A percentile compares a stretch with the other conserved stretches of the same genome.
phyloP scores from a whole-genome alignment of 2,888 invertebrate genomes.

The Eilema caniola region DNA sequence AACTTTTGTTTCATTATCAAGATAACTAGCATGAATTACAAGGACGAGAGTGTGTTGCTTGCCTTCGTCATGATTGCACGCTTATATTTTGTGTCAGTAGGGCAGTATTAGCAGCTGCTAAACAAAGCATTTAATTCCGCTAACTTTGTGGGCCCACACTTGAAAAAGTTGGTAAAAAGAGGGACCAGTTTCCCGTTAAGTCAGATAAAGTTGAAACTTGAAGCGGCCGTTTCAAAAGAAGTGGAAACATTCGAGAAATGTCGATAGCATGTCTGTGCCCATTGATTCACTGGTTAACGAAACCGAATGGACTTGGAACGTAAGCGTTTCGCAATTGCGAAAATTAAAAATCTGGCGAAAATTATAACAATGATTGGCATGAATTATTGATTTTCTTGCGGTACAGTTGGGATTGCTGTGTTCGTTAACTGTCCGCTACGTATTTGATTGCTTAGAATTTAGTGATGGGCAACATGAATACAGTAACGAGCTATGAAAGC shows the following conservation, averaged over 20 bases:
- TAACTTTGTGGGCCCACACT: conserved; percentile 46
- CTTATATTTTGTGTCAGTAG: neutral
- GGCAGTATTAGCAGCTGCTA: neutral
- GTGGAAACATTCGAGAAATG: conserved; percentile 67
- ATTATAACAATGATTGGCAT: conserved; percentile 13
- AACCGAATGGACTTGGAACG: conserved; percentile 44
- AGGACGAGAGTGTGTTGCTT: neutral
- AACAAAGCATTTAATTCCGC: conserved; percentile 26
- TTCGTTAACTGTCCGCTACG: conserved; percentile 9
- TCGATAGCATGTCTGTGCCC: conserved; percentile 59
- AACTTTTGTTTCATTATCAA: conserved; percentile 20
- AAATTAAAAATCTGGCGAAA: conserved; percentile 15
- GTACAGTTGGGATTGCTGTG: conserved; percentile 6
- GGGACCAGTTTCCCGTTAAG: conserved; percentile 72
- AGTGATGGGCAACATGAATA: neutral
- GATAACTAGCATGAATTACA: conserved; percentile 6
- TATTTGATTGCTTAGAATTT: conserved; percentile 12
- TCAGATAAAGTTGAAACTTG: conserved; percentile 68
- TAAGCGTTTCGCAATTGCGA: conserved; percentile 33
- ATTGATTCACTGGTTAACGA: conserved; percentile 61
- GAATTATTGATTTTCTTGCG: conserved; percentile 14
- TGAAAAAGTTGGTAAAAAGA: conserved; percentile 61
- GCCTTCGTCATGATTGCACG: conserved; percentile 2
- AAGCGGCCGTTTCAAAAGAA: conserved; percentile 71
- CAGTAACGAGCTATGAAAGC: neutral